A percentile compares a stretch with the other conserved stretches of the same genome.
Evolutionary conservation across 2,888 invertebrate species (phyloP).

Genomic region (Cosmopolites sordidus): DNA sequence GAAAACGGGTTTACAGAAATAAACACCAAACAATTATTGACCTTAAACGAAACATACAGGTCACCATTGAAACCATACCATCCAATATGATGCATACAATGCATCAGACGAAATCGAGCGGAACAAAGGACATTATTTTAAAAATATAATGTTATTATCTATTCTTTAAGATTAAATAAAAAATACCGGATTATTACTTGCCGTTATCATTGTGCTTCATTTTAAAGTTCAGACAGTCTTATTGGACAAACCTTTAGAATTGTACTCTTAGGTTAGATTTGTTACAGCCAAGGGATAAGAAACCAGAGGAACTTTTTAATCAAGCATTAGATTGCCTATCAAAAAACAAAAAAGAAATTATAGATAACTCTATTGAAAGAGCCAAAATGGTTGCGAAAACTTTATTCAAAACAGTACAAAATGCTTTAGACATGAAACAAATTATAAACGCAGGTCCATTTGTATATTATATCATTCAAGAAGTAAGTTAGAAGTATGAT

Average conservation of each 20-base stretch:
- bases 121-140: no score
- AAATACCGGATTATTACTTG: no score
- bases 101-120: no score
- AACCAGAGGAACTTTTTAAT: conserved; percentile 65
- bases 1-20: no score
- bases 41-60: no score
- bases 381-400: conserved; percentile 67
- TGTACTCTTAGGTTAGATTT: no score
- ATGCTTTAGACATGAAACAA: conserved; percentile 71
- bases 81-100: no score
- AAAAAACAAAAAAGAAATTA: conserved; percentile 55
- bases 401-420: conserved; percentile 72
- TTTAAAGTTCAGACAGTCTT: neutral
- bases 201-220: neutral
- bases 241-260: no score
- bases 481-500: conserved; percentile 53
- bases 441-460: conserved; percentile 87
- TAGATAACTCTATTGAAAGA: conserved; percentile 63
- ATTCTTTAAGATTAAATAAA: no score
- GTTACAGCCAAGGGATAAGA: conserved; percentile 56
- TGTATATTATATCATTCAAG: conserved; percentile 78
- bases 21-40: no score
- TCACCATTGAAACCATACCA: no score
- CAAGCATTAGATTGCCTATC: conserved; percentile 67
- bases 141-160: no score